phyloP scores from a whole-genome alignment of 1,140 invertebrate species.

The Acromyrmex echinatior region DNA sequence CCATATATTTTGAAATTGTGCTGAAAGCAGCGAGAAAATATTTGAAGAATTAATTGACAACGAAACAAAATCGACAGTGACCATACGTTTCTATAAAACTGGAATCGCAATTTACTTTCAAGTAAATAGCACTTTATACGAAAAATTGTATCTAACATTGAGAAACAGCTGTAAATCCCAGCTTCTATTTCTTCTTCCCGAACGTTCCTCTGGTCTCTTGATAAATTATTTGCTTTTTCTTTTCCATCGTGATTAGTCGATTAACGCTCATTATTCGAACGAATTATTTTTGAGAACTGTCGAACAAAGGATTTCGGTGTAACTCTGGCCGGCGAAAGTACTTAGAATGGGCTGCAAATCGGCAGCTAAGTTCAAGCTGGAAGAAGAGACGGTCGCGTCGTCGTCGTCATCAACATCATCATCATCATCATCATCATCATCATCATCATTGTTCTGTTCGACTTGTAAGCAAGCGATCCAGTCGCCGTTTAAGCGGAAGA shows the following conservation, averaged over 20 bases:
- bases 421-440: not conserved
- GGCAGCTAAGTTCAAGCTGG: slow-evolving; percentile 76
- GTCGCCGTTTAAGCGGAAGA: slow-evolving; percentile 18
- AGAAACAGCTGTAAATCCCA: not conserved
- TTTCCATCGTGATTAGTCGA: not conserved
- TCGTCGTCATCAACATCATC: slow-evolving; percentile 26
- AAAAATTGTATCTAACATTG: not conserved
- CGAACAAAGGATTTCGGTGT: not conserved
- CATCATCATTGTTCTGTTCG: slow-evolving; percentile 57
- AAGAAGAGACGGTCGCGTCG: slow-evolving; percentile 77
- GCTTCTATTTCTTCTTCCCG: not conserved
- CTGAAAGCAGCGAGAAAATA: no score
- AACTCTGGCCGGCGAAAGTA: slow-evolving; percentile 61
- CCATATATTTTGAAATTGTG: not conserved
- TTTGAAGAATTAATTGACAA: not conserved
- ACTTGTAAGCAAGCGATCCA: slow-evolving; percentile 32
- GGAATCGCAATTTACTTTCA: not conserved
- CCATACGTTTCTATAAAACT: not conserved
- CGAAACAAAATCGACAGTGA: slow-evolving; percentile 13
- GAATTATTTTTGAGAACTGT: not conserved
- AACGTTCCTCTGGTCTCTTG: not conserved
- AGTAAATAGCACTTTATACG: not conserved
- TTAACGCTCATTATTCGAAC: not conserved
- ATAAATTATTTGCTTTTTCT: not conserved
- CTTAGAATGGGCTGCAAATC: slow-evolving; percentile 83